phyloP scores from a whole-genome alignment of 2,888 invertebrate species.

The Caradrina clavipalpis region DNA sequence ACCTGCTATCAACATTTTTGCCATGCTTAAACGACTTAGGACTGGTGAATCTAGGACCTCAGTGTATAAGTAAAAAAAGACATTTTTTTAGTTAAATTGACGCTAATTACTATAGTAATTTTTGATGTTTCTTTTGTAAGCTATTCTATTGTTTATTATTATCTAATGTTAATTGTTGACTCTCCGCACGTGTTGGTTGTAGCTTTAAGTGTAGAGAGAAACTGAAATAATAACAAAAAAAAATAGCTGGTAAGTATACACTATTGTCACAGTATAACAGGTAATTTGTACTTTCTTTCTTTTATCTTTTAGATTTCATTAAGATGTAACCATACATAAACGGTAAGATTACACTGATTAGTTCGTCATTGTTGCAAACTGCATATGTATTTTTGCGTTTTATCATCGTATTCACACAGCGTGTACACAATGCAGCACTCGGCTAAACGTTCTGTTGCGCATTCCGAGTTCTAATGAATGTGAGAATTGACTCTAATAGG shows the following conservation, averaged over 20 bases:
- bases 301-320: constrained; percentile 27
- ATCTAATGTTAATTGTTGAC: no score
- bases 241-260: no score
- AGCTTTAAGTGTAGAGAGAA: no score
- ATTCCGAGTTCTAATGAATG: constrained; percentile 68
- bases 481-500: constrained; percentile 72
- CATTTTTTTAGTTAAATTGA: no score
- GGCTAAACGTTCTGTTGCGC: constrained; percentile 48
- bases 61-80: no score
- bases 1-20: background rate
- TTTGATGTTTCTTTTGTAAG: no score
- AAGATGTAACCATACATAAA: constrained; percentile 1
- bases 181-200: no score
- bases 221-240: no score
- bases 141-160: no score
- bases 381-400: constrained; percentile 49
- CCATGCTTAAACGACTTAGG: background rate
- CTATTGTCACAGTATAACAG: no score
- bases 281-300: background rate
- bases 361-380: constrained; percentile 3
- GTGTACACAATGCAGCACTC: constrained; percentile 48
- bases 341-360: constrained; percentile 21
- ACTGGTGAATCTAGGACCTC: background rate
- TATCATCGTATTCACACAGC: constrained; percentile 46
- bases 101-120: no score